A percentile compares a stretch with the other conserved stretches of the same genome.
Conservation (phyloP, 2,888 invertebrate species). For the Camponotus fellah region DNA sequence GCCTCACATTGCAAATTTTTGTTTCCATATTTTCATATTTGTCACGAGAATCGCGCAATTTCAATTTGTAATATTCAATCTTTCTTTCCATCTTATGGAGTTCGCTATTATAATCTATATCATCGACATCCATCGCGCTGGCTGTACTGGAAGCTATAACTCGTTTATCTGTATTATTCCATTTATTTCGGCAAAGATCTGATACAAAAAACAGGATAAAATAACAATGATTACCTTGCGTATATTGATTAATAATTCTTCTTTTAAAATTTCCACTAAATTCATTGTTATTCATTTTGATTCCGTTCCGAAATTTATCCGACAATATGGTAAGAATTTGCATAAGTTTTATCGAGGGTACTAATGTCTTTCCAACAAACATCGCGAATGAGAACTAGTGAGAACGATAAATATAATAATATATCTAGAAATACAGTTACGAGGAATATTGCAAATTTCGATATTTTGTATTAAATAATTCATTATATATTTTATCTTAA, state of each 20-base stretch:
- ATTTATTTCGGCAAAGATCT: not conserved
- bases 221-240: not conserved
- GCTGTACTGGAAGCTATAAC: not conserved
- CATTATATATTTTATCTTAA: too few relatives aligned
- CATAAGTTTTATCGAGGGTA: not conserved
- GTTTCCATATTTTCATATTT: constrained; percentile 55
- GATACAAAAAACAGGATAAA: not conserved
- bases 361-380: not conserved
- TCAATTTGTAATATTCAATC: constrained; percentile 41
- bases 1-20: constrained; percentile 50
- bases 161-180: not conserved
- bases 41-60: constrained; percentile 49
- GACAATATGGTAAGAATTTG: not conserved
- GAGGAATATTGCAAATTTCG: not conserved
- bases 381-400: not conserved
- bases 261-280: not conserved
- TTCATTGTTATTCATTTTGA: not conserved
- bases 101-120: not conserved
- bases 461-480: not conserved
- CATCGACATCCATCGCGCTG: not conserved
- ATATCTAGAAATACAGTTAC: not conserved
- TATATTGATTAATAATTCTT: not conserved
- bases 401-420: not conserved
- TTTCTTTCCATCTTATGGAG: constrained; percentile 24
- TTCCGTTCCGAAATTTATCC: not conserved